Conservation (phyloP, 2,888 invertebrate species). For the Sepioteuthis lessoniana region DNA sequence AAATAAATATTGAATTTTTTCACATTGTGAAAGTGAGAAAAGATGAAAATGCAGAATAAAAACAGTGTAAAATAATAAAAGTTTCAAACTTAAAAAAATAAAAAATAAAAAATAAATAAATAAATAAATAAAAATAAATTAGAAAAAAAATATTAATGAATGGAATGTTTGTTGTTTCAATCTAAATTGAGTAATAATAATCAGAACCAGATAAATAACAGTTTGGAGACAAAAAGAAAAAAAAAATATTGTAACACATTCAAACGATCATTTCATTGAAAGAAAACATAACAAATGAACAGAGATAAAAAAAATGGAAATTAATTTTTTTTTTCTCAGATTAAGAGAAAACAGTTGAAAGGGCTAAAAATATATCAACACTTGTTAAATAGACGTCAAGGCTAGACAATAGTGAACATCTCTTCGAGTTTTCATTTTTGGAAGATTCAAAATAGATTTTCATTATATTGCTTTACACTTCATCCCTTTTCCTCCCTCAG, state of each 20-base stretch:
- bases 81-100: too few species aligned
- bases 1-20: not conserved
- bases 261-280: not conserved
- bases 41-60: too few species aligned
- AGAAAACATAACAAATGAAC: not conserved
- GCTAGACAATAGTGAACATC: not conserved
- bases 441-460: conserved; percentile 14
- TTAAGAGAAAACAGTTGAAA: not conserved
- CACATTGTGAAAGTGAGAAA: too few species aligned
- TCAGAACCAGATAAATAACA: not conserved
- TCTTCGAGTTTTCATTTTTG: not conserved
- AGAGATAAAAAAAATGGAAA: not conserved
- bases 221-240: not conserved
- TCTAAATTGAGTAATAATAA: not conserved
- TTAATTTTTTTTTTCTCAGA: not conserved
- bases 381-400: not conserved
- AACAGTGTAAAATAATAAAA: too few species aligned
- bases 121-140: too few species aligned
- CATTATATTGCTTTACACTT: not conserved
- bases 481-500: not conserved
- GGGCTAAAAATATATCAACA: not conserved
- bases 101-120: too few species aligned
- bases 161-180: not conserved
- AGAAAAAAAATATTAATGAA: not conserved
- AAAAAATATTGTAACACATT: not conserved